Conservation (phyloP, 1,140 invertebrate species). For the Achatina immaculata region DNA sequence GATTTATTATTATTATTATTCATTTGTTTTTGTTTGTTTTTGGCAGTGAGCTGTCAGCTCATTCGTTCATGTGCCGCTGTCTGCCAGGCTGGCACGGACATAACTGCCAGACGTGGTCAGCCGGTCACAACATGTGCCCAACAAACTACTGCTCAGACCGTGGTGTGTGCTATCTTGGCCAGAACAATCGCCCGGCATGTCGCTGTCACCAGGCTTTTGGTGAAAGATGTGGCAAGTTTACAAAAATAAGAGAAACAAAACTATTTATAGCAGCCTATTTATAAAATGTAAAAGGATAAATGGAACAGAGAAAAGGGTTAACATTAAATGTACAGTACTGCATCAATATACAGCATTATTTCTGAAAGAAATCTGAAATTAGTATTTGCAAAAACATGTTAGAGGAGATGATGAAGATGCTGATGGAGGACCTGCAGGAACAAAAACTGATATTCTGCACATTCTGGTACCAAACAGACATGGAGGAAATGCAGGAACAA, state of each 20-base stretch:
- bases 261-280: neutral
- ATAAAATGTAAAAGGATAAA: neutral
- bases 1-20: neutral
- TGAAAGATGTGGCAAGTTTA: conserved; percentile 14
- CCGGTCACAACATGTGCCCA: neutral
- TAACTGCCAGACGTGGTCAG: conserved; percentile 16
- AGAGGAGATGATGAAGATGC: neutral
- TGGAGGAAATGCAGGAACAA: too few species aligned
- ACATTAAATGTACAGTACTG: neutral
- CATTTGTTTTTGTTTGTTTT: neutral
- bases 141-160: neutral
- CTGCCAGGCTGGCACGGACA: conserved; percentile 14
- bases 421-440: neutral
- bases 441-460: too few species aligned
- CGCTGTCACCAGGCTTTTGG: conserved; percentile 16
- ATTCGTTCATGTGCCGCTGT: conserved; percentile 20
- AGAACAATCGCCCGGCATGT: neutral
- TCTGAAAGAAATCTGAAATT: neutral
- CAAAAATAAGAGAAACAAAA: neutral
- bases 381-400: neutral
- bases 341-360: neutral
- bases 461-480: too few species aligned
- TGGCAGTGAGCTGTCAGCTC: neutral
- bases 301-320: neutral
- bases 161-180: conserved; percentile 17